Base-by-base conservation (phyloP, 2,113 vertebrate species). In the Clinocottus analis region DNA sequence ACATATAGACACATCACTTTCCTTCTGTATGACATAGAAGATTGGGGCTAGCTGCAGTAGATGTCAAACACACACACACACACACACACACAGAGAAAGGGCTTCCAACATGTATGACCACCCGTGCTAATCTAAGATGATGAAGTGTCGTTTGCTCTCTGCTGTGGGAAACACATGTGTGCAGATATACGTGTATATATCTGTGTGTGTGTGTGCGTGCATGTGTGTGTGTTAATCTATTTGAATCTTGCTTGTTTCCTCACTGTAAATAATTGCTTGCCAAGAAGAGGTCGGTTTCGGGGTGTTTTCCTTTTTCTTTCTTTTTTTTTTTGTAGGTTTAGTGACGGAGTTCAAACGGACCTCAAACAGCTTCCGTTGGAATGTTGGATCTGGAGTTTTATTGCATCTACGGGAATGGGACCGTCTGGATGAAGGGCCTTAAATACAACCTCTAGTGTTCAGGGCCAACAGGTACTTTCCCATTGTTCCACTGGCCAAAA, bases 1-100 rank as follows among this genome's bases (percentile, higher is more conserved):
- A 87, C 90, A 90, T 92, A 90, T 87, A 92, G 89, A 88, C 91
- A 90, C 87, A 81, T 92, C 85, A 79, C 86, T 85, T 91, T 87
- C 79, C 66, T 35, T 79, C 73, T 85, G 83, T 90, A 88, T 85
- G 88, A 88, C 75, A 86, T 29, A 66, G 86, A 80, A 66, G 81
- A 85, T 23, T 63, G 58, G 78, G 69, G 31, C 73, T 72, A 29
- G 72, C 59, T 76, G 55, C 51, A 79, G 72, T 61, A 79, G 66
- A 82, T 82, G 41, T 55, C 65, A 17, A 25, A 25, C 53, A 56
- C 53, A 27, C 41, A 49, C 31, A 62, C 53, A 27, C 33, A 72
- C 21, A 47, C 61, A 56, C 31, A 74, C 14, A 16, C 45, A 55
- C 53, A 27, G 61, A 77, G 65, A 80, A 56, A 75, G 56, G 80